These are phyloP conservation scores for Aphidius gifuensis DNA, from an alignment of 1,140 invertebrate species.

Conservation along the genomic window DNA sequence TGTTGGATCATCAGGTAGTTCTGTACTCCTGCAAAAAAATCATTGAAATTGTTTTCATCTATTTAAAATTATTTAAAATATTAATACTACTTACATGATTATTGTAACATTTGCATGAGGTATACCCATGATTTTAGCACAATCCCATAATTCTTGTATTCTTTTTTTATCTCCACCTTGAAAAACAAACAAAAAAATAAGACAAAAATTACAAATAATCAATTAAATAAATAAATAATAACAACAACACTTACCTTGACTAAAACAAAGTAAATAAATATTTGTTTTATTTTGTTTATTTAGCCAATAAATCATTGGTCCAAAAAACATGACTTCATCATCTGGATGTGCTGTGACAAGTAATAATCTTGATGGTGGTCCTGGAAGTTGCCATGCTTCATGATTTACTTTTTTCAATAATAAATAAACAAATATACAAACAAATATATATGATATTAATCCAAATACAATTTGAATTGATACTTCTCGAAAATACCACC, in stretches of 20 bases:
- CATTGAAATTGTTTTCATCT: not conserved
- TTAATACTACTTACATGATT: conserved; percentile 41
- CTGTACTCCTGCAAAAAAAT: conserved; percentile 58
- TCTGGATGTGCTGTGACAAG: conserved; percentile 93
- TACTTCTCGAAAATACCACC: conserved; percentile 48
- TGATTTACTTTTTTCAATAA: conserved; percentile 46
- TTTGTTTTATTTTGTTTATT: conserved; percentile 61
- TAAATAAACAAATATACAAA: conserved; percentile 45
- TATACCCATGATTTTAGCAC: conserved; percentile 77
- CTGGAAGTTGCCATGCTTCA: conserved; percentile 50
- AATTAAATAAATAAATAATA: conserved; percentile 10
- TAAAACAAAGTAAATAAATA: conserved; percentile 82
- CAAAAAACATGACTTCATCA: conserved; percentile 98
- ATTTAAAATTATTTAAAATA: conserved; percentile 4
- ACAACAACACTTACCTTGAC: conserved; percentile 65
- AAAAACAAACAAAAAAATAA: conserved; percentile 27
- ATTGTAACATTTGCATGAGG: conserved; percentile 71
- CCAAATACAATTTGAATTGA: conserved; percentile 48
- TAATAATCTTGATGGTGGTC: conserved; percentile 61
- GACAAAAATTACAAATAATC: too few relatives aligned
- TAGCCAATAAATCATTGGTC: conserved; percentile 78
- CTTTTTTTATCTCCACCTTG: conserved; percentile 69
- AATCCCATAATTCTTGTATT: conserved; percentile 74
- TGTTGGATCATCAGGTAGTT: conserved; percentile 73
- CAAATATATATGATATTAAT: conserved; percentile 41